Conservation (phyloP, 2,888 invertebrate species). For the Lottia gigantea region DNA sequence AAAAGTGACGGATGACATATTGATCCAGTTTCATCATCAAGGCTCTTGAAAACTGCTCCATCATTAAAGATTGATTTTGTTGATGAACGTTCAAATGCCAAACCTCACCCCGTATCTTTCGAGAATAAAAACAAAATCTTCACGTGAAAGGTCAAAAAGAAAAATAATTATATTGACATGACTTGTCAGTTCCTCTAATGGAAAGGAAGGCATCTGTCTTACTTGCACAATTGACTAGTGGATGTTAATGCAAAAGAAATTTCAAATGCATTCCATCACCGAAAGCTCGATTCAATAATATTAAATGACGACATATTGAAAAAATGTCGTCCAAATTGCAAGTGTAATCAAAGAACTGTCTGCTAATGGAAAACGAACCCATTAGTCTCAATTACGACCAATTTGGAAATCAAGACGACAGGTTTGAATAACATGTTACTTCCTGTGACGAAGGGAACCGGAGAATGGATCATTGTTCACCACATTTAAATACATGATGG, state of each 20-base stretch:
- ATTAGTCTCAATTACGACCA: background rate
- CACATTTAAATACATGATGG: too few relatives aligned
- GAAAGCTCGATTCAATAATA: too few relatives aligned
- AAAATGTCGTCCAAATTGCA: too few relatives aligned
- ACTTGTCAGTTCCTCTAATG: background rate
- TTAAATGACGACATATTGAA: too few relatives aligned
- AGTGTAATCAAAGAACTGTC: background rate
- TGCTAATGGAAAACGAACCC: background rate
- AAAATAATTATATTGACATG: background rate
- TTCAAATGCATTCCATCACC: too few relatives aligned
- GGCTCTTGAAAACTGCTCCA: background rate
- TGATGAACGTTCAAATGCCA: background rate
- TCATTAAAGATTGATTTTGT: background rate
- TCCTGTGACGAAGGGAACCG: too few relatives aligned
- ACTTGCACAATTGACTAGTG: too few relatives aligned
- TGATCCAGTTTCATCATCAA: background rate
- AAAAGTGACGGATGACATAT: background rate
- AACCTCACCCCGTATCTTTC: background rate
- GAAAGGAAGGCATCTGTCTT: slow-evolving; percentile 7
- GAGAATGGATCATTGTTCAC: too few relatives aligned
- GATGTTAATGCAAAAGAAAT: too few relatives aligned
- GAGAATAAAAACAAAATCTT: background rate
- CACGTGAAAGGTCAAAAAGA: background rate
- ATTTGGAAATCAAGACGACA: background rate
- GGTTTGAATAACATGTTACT: background rate